Evolutionary conservation across 2,113 vertebrate genomes (phyloP).

Genomic region (Scolopax mira): DNA sequence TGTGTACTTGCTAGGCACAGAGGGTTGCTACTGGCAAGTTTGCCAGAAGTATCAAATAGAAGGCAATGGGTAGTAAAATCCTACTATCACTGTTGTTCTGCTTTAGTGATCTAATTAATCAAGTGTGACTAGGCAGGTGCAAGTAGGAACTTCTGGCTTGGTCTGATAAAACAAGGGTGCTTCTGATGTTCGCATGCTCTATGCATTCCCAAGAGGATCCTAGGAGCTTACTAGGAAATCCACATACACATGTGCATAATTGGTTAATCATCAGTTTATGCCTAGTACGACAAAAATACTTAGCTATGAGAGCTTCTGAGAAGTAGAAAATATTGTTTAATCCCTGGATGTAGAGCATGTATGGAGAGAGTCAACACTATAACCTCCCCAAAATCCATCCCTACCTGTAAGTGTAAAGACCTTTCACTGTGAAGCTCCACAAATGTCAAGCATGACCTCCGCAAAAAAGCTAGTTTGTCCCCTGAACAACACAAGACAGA

Average conservation of each 20-base stretch:
- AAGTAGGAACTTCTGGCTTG: background rate
- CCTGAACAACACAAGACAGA: background rate
- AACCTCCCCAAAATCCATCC: background rate
- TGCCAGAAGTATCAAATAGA: background rate
- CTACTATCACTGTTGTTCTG: background rate
- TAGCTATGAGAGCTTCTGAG: background rate
- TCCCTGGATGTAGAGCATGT: background rate
- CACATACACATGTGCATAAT: accelerated
- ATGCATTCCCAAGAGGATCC: background rate
- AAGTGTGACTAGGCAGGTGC: background rate
- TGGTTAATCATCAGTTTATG: background rate
- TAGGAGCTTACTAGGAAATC: background rate
- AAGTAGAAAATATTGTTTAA: background rate
- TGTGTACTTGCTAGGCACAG: background rate
- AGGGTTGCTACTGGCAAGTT: background rate
- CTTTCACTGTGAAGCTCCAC: background rate
- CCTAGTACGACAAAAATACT: background rate
- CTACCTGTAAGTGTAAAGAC: background rate
- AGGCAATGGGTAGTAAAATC: background rate
- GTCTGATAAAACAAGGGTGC: background rate
- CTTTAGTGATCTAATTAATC: background rate
- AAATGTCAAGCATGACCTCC: background rate
- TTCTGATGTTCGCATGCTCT: background rate
- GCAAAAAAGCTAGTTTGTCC: background rate
- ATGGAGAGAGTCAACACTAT: background rate